Conservation (phyloP, 1,140 invertebrate genomes). For the Macrobrachium nipponense region DNA sequence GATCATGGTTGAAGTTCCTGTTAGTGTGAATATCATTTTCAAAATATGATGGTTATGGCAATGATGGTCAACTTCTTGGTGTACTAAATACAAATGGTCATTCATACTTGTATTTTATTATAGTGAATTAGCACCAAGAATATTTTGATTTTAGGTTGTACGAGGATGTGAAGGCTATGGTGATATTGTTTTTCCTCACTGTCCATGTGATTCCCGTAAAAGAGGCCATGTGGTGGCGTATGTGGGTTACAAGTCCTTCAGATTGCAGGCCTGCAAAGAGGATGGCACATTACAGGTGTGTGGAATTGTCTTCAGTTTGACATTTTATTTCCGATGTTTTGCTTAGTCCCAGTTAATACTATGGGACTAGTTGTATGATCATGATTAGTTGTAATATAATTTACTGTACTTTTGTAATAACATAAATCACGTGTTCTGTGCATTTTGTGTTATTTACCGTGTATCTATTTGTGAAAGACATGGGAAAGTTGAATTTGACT, state of each 20-base stretch:
- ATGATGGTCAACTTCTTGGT: slow-evolving; percentile 24
- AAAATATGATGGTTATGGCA: too few relatives aligned
- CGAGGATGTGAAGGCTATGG: slow-evolving; percentile 90
- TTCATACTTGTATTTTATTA: neutral
- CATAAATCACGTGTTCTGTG: too few relatives aligned
- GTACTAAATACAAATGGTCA: neutral
- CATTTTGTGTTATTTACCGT: too few relatives aligned
- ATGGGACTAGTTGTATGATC: too few relatives aligned
- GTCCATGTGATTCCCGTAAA: slow-evolving; percentile 92
- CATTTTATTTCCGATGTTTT: neutral
- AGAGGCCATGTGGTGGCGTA: slow-evolving; percentile 90
- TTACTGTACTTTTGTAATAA: too few relatives aligned
- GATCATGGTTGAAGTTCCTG: too few relatives aligned
- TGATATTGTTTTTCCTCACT: slow-evolving; percentile 93
- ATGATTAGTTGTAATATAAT: too few relatives aligned
- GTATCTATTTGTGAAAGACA: too few relatives aligned
- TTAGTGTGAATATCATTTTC: too few relatives aligned
- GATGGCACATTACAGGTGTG: slow-evolving; percentile 84
- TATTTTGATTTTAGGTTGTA: slow-evolving; percentile 77
- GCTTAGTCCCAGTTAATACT: too few relatives aligned
- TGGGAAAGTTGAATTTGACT: too few relatives aligned
- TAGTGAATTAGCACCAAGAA: neutral
- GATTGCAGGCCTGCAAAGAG: slow-evolving; percentile 87
- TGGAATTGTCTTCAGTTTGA: neutral
- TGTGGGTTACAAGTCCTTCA: slow-evolving; percentile 81